Percentiles rank a stretch among this genome's conserved stretches.
Conservation (phyloP, 2,888 invertebrate genomes). For the Monopis laevigella region DNA sequence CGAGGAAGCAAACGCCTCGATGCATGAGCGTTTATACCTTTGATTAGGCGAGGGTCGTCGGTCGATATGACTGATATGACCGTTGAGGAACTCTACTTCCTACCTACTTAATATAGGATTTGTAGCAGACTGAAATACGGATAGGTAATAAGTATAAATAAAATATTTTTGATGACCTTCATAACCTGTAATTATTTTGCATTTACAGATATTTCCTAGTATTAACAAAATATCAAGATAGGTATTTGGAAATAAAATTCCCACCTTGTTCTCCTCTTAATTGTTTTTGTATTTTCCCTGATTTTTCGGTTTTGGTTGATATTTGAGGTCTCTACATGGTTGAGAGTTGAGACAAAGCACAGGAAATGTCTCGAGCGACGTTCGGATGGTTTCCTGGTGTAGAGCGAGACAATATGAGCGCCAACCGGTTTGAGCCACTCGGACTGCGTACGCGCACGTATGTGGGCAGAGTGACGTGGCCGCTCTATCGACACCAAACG, state of each 20-base stretch:
- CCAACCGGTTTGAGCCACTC: conserved; percentile 43
- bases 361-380: conserved; percentile 52
- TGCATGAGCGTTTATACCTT: conserved; percentile 6
- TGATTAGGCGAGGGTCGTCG: conserved; percentile 3
- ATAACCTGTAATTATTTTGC: too few species aligned
- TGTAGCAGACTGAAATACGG: too few species aligned
- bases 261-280: too few species aligned
- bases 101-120: too few species aligned
- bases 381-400: conserved; percentile 54
- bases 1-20: conserved; percentile 28
- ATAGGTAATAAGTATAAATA: too few species aligned
- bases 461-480: conserved; percentile 10
- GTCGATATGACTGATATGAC: conserved; percentile 7
- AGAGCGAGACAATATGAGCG: conserved; percentile 58
- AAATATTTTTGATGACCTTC: too few species aligned
- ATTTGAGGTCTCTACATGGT: conserved; percentile 22
- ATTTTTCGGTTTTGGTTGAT: neutral
- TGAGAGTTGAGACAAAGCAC: conserved; percentile 47
- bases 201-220: too few species aligned
- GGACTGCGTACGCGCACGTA: conserved; percentile 11
- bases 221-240: too few species aligned
- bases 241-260: too few species aligned
- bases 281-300: too few species aligned
- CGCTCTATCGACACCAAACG: conserved; percentile 3
- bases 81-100: too few species aligned